These are phyloP conservation scores for Cryptops parisi DNA, from an alignment of 2,888 invertebrate species.

Conservation along the genomic window DNA sequence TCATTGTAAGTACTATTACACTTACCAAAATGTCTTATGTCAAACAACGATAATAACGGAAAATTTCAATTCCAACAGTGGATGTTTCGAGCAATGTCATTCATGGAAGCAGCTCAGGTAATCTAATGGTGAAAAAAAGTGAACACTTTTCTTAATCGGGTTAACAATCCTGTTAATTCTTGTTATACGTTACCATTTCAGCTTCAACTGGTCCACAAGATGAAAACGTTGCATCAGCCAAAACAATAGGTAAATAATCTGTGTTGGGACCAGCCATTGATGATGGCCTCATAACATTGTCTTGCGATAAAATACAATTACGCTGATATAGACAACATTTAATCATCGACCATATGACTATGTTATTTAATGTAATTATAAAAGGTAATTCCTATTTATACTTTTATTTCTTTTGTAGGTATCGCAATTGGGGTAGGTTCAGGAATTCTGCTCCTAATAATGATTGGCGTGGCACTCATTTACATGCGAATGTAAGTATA, in stretches of 20 bases:
- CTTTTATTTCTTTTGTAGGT: no score
- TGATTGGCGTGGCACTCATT: constrained; percentile 17
- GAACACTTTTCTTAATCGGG: background rate
- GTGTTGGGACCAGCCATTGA: no score
- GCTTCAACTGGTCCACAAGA: constrained; percentile 7
- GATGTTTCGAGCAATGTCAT: constrained; percentile 9
- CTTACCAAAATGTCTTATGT: no score
- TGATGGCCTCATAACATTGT: no score
- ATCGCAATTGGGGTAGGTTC: constrained; percentile 18
- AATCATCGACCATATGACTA: no score
- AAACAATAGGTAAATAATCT: constrained; percentile 1
- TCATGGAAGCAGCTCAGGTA: constrained; percentile 8
- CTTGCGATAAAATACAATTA: no score
- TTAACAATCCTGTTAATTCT: no score
- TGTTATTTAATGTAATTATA: no score
- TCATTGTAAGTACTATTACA: constrained; percentile 52
- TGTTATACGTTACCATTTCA: background rate
- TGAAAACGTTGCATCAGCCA: constrained; percentile 8
- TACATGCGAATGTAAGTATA: constrained; percentile 19
- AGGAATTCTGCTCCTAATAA: constrained; percentile 15
- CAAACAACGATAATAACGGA: no score
- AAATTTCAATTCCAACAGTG: constrained; percentile 3
- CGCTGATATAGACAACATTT: no score
- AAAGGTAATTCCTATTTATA: no score
- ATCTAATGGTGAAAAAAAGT: background rate